Evolutionary conservation across 1,140 invertebrate genomes (phyloP).

Genomic region (Triops longicaudatus): DNA sequence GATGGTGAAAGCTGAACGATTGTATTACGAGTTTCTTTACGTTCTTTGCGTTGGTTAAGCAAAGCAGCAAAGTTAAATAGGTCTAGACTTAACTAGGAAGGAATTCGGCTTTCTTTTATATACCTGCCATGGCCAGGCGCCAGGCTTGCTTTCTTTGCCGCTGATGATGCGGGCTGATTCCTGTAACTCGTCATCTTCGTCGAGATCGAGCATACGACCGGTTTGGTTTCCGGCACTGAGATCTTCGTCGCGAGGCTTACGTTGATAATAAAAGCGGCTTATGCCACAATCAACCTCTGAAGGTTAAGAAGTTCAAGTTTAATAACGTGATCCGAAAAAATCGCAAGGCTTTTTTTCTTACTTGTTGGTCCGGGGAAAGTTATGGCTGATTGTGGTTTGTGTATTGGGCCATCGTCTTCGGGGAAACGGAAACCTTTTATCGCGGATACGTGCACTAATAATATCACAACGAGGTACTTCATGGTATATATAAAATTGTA

Average conservation of each 20-base stretch:
- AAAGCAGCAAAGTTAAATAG: too few species aligned
- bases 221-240: slow-evolving; percentile 5
- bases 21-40: too few species aligned
- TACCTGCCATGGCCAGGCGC: slow-evolving; percentile 79
- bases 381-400: background rate
- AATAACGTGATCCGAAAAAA: background rate
- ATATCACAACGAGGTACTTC: slow-evolving; percentile 2
- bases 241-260: slow-evolving; percentile 34
- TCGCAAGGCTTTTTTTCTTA: background rate
- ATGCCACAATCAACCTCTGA: slow-evolving; percentile 35
- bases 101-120: too few species aligned
- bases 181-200: slow-evolving; percentile 44
- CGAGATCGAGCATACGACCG: slow-evolving; percentile 44
- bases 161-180: slow-evolving; percentile 61
- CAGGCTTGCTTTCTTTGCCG: slow-evolving; percentile 62
- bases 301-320: background rate
- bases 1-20: too few species aligned
- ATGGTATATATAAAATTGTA: background rate
- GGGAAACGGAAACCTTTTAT: background rate
- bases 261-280: slow-evolving; percentile 36
- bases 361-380: background rate
- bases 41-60: too few species aligned
- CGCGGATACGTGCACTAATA: background rate
- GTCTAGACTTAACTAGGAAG: too few species aligned
- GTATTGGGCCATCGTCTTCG: background rate